Conservation (phyloP, 2,113 vertebrate species). For the Scopus umbretta region DNA sequence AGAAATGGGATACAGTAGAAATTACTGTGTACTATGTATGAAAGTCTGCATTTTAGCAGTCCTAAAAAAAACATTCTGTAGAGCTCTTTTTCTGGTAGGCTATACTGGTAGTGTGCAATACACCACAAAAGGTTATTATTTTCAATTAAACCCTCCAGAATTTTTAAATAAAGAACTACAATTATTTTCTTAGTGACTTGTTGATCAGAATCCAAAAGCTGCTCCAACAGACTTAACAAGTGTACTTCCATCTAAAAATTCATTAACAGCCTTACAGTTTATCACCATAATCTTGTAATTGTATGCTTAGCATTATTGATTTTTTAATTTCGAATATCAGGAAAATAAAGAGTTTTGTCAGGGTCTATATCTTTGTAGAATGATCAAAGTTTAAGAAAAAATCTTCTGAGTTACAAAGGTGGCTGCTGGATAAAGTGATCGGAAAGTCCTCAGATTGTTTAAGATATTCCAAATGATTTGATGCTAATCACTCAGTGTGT, state of each 20-base stretch:
- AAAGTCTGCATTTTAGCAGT: background rate
- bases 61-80: background rate
- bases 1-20: background rate
- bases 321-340: background rate
- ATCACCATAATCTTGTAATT: background rate
- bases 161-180: background rate
- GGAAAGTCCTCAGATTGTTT: background rate
- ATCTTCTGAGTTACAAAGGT: background rate
- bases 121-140: background rate
- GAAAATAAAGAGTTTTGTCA: background rate
- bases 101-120: background rate
- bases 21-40: background rate
- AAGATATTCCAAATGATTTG: background rate
- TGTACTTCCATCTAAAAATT: background rate
- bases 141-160: background rate
- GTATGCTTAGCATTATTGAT: background rate
- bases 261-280: background rate
- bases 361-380: background rate
- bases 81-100: background rate
- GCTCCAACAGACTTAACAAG: background rate
- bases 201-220: background rate
- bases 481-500: background rate
- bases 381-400: background rate
- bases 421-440: background rate
- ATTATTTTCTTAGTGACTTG: background rate